phyloP scores from a whole-genome alignment of 2,888 invertebrate species.

The Hyles lineata region DNA sequence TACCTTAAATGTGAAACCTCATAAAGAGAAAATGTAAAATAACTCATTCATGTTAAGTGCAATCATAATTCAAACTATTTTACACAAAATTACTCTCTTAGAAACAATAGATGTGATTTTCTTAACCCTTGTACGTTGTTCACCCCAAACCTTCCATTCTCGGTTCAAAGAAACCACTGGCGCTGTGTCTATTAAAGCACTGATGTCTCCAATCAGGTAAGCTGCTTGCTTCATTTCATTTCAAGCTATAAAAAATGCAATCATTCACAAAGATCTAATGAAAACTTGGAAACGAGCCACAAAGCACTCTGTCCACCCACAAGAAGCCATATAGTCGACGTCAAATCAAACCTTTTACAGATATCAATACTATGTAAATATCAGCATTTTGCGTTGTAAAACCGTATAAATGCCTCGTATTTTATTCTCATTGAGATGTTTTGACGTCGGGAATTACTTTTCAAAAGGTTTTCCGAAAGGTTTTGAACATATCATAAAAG shows the following conservation, averaged over 20 bases:
- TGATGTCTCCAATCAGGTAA: too few relatives aligned
- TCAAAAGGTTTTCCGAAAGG: constrained; percentile 24
- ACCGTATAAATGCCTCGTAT: constrained; percentile 25
- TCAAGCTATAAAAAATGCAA: neutral
- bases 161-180: too few relatives aligned
- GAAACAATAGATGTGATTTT: too few relatives aligned
- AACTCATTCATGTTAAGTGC: too few relatives aligned
- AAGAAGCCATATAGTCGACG: neutral
- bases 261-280: neutral
- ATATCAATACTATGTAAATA: constrained; percentile 15
- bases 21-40: too few relatives aligned
- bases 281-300: neutral
- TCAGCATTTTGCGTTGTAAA: constrained; percentile 18
- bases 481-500: constrained; percentile 26
- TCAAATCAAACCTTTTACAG: constrained; percentile 2
- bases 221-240: too few relatives aligned
- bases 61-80: too few relatives aligned
- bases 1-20: too few relatives aligned
- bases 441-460: constrained; percentile 26
- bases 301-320: neutral
- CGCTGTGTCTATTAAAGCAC: too few relatives aligned
- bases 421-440: constrained; percentile 31
- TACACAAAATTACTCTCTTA: too few relatives aligned
- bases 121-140: too few relatives aligned
- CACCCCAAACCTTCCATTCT: too few relatives aligned